Base-by-base conservation (phyloP, 1,140 invertebrate species). In the Lasaia peninsularis region DNA sequence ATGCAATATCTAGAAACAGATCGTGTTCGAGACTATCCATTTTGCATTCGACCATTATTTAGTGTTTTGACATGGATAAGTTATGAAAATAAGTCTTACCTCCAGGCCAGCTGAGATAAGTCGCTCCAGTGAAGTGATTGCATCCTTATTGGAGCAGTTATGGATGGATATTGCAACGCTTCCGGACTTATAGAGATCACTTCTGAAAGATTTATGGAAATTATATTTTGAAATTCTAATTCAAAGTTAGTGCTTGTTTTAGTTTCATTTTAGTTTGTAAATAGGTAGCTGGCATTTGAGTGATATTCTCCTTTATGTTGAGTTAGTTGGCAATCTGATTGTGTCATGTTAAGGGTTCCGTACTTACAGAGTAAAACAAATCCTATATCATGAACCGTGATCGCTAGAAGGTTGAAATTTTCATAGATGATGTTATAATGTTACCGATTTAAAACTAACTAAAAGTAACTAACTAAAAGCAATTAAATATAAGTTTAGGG, bases 61-160 rank as follows among this genome's bases (percentile, higher is more conserved):
- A 56, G 33, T 50, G 14, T 58, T n/a, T 53, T 58, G 58, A 50
- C 20, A 53, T 21, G 54, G 49, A 61, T 56, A 67, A 48, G 60
- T 67, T 63, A 60, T 56, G 52, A 53, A 59, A 60, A 55, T 37
- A 49, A 59, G 56, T 32, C 53, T 12, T 53, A 37, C 55, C 66
- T 55, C 50, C 53, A 35, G 59, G 52, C 32, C 49, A 31, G 57
- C 44, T 40, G 53, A 60, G 66, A 68, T 55, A 58, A 60, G 63
- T 59, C 51, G 62, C 40, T 49, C 57, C 28, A 51, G 35, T 48
- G 18, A 57, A 64, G 60, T 51, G 62, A 64, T 68, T 64, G 57
- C 65, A 52, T 56, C 62, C 56, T 61, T 56, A 59, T 57, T 62
- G 59, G 49, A 40, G 51, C 32, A 57, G 63, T 62, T 62, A 57